Base-by-base conservation (phyloP, 2,888 invertebrate species). In the Exocentrus adspersus region DNA sequence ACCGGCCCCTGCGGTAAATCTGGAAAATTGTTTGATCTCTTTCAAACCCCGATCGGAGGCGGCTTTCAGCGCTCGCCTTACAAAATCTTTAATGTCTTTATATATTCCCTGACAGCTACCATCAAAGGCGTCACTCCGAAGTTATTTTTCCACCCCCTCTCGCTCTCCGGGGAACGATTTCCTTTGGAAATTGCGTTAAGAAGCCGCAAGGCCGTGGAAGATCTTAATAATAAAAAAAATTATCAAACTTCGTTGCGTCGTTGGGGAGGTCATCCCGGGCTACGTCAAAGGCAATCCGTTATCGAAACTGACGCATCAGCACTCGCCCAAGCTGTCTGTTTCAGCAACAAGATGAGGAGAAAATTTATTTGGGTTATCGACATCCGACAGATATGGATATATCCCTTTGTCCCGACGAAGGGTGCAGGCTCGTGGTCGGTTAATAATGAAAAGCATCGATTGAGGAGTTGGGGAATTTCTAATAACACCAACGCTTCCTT, bases 231-330 rank as follows among this genome's bases (percentile, higher is more conserved):
- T n/a, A n/a, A n/a, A n/a, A n/a, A n/a, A n/a, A n/a, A n/a, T n/a
- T n/a, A n/a, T n/a, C n/a, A n/a, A n/a, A n/a, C n/a, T n/a, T n/a
- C n/a, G n/a, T n/a, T n/a, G n/a, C n/a, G n/a, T 24, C 24, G 7
- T 5, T 24, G 24, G 24, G 24, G 24, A 24, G 37, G 57, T 37
- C 32, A 52, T 60, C 42, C 20, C 32, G 42, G 28, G n/a, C 14
- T 9, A 71, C 72, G 72, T 75, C 74, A 73, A 72, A 73, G 70
- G 62, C 70, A 68, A 76, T 75, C 72, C 71, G 68, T 73, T 72
- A 74, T 70, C 69, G 72, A 74, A 72, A 70, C 71, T 72, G 76
- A 76, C 73, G 71, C 68, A 69, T 72, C 71, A 74, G 72, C 73
- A 71, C 60, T 71, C 51, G 50, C 45, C 56, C 37, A 56, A 70